Evolutionary conservation across 2,888 invertebrate genomes (phyloP), one percentile per base, ranked within the genome.

Genomic region (Ligdia adustata): DNA sequence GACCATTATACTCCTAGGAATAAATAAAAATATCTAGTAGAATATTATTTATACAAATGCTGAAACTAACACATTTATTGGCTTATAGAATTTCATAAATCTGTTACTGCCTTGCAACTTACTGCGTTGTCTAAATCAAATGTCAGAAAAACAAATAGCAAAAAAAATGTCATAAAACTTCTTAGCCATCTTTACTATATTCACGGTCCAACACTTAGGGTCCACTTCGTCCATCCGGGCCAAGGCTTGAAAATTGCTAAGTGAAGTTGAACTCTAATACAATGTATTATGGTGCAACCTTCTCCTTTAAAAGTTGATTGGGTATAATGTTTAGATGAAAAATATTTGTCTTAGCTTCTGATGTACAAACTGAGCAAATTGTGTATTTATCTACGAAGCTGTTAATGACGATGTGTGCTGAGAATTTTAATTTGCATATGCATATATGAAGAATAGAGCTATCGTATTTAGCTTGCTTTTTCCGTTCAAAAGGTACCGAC

Each of bases 271-370:
- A 5, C 18, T 18, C 6, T 18, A 18, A 5, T 18, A 5, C 1
- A 5, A 18, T 18, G 6, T 18, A 18, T 6, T 1, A 5, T 5
- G 6, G 18, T 5, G 4, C 6, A 4, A 18, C 6, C 1, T 18
- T 18, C 18, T 6, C 1, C 18, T 5, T 4, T 18, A 1, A 1
- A 6, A 18, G 4, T 4, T 18, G 4, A 1, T 18, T 5, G 4
- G 35, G 35, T 15, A 43, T 9, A 24, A 11, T 43, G 35, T 43
- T 43, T 43, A 14, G 24, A 15, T 7, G 29, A 22, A 14, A 22
- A 43, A 43, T 35, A 43, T 43, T 35, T 35, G 35, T 29, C 22
- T 35, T 35, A 34, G 43, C 34, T 43, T 43, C 35, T 43, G 43
- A 29, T 33, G 43, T 29, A 35, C 15, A 35, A 29, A 35, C 34